These are phyloP conservation scores for Salmo trutta DNA, from an alignment of 2,797 vertebrate species.

Conservation along the genomic window DNA sequence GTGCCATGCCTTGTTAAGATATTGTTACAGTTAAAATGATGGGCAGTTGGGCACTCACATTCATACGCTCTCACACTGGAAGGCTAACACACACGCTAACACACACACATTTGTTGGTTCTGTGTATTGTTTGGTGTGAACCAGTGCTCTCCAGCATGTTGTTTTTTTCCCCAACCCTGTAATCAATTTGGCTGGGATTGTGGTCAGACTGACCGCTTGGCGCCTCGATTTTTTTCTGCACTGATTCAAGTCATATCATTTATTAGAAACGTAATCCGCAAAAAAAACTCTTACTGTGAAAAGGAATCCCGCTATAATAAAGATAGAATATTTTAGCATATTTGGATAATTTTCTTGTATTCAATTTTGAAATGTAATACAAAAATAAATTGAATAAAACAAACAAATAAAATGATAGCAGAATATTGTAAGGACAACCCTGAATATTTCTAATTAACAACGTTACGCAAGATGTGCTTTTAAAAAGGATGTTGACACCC, in stretches of 20 bases:
- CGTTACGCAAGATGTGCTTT: not conserved
- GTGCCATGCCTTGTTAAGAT: not conserved
- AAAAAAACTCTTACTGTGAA: no score
- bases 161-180: not conserved
- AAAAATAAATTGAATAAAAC: not conserved
- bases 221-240: not conserved
- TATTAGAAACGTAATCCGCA: not conserved
- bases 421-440: not conserved
- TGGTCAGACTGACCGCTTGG: not conserved
- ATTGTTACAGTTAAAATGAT: not conserved
- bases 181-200: not conserved
- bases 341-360: no score
- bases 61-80: not conserved
- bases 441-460: not conserved
- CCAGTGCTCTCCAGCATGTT: not conserved
- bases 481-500: conserved; percentile 63
- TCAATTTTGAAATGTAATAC: not conserved
- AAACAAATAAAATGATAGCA: not conserved
- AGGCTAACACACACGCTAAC: conserved; percentile 1
- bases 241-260: not conserved
- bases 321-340: no score
- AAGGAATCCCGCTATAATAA: no score
- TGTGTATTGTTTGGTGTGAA: conserved; percentile 3
- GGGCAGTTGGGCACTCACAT: not conserved
- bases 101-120: not conserved